Percentiles rank a stretch among this genome's conserved stretches.
phyloP scores from a whole-genome alignment of 2,113 vertebrate species.

The Dromaius novaehollandiae region DNA sequence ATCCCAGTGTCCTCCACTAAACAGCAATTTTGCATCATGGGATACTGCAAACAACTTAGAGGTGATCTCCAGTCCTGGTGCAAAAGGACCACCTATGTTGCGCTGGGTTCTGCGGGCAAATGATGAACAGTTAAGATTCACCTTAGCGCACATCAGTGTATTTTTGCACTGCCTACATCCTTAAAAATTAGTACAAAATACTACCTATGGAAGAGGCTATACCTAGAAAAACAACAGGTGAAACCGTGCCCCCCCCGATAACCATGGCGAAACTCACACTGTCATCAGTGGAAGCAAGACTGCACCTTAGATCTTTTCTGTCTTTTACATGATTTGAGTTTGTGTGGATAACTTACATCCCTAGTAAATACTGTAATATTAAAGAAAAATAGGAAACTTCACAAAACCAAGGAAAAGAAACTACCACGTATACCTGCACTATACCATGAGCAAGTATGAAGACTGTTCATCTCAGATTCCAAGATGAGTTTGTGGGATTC shows the following conservation, averaged over 20 bases:
- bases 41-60: slow-evolving; percentile 91
- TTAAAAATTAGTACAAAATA: background rate
- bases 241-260: background rate
- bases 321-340: background rate
- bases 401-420: background rate
- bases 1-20: slow-evolving; percentile 97
- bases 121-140: slow-evolving; percentile 9
- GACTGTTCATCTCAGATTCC: background rate
- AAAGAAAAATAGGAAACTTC: background rate
- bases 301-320: background rate
- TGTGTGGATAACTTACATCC: background rate
- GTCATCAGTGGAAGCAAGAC: background rate
- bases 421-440: background rate
- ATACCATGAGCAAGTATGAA: background rate
- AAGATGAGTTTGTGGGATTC: background rate
- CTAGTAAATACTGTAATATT: background rate
- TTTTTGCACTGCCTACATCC: background rate
- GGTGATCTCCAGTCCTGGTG: slow-evolving; percentile 87
- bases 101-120: slow-evolving; percentile 87
- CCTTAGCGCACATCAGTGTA: background rate
- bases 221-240: background rate
- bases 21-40: slow-evolving; percentile 95
- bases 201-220: background rate
- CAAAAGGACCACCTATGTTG: slow-evolving; percentile 87
- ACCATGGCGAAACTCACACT: background rate